phyloP scores from a whole-genome alignment of 2,888 invertebrate genomes.

The Drosophila anomalipes region DNA sequence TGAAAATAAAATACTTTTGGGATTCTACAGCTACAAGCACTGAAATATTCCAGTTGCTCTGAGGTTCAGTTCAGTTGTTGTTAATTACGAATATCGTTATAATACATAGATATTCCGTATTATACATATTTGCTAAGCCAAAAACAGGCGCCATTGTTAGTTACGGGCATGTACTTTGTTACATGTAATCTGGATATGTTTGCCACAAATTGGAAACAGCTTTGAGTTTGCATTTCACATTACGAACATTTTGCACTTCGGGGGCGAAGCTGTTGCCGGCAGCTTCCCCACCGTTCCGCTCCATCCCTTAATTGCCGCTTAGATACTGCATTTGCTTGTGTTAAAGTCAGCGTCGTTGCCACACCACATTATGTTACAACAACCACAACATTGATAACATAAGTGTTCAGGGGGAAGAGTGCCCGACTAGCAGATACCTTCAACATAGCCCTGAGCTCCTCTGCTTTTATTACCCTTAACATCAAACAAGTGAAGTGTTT shows the following conservation, averaged over 20 bases:
- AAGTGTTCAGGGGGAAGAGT: background rate
- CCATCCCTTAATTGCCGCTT: slow-evolving; percentile 66
- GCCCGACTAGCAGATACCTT: background rate
- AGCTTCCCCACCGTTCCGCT: background rate
- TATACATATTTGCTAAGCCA: background rate
- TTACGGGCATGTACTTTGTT: slow-evolving; percentile 1
- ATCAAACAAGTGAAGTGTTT: background rate
- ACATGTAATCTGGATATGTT: slow-evolving; percentile 24
- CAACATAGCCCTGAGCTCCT: background rate
- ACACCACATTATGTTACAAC: slow-evolving; percentile 40
- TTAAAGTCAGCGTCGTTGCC: slow-evolving; percentile 56
- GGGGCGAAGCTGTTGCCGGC: background rate
- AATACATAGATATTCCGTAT: background rate
- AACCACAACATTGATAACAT: slow-evolving; percentile 19
- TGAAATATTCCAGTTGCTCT: slow-evolving; percentile 3
- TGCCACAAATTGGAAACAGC: slow-evolving; percentile 51
- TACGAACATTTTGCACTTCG: slow-evolving; percentile 17
- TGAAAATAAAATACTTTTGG: slow-evolving; percentile 14
- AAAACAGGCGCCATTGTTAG: slow-evolving; percentile 13
- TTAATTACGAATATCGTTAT: slow-evolving; percentile 33
- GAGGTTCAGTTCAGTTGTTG: slow-evolving; percentile 5
- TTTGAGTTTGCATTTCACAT: slow-evolving; percentile 46
- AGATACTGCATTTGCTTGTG: slow-evolving; percentile 57
- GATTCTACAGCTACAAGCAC: background rate
- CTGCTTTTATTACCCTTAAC: background rate